Evolutionary conservation across 2,888 invertebrate species (phyloP), one percentile per base, ranked within the genome.

Genomic region (Athalia circularis): DNA sequence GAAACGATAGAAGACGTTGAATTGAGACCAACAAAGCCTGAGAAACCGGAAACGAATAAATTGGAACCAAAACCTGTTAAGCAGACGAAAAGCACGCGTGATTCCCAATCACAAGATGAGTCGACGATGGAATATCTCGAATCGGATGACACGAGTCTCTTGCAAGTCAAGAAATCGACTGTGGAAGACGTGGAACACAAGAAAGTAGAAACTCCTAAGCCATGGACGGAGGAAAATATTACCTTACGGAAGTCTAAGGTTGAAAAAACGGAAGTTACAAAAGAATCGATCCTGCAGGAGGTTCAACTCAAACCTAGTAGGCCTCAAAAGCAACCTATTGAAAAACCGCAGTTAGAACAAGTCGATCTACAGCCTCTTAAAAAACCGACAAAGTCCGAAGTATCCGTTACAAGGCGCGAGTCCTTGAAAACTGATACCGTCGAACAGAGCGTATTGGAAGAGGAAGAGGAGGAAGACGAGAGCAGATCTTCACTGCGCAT

Each of bases 351-450:
- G 81, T 61, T 83, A 82, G 82, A 81, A 81, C 89, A 90, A 72
- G 91, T 92, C 47, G 88, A 88, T 29, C 87, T 89, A 9, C 91
- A 90, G 92, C 93, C 92, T 85, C 92, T 92, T 7, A 92, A 91
- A 13, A 52, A 79, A 29, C 45, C 48, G 52, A 43, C 57, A 13
- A 5, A 47, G 48, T 13, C 65, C 13, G 68, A 68, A 8, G 29
- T 52, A 68, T 52, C 68, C 11, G 50, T 50, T 11, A 43, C 57
- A n/a, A 45, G 72, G 8, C 45, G 59, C 13, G 72, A 59, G 29
- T 72, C 72, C 3, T 15, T 59, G 0, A 54, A 15, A 6, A 68
- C 68, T 68, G 68, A 68, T 43, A 29, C 43, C 1, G 48, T n/a
- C 52, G 68, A 68, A 43, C 52, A 68, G 15, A 68, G 11, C 9